Base-by-base conservation (phyloP, 1,140 invertebrate genomes). In the Hyles vespertilio region DNA sequence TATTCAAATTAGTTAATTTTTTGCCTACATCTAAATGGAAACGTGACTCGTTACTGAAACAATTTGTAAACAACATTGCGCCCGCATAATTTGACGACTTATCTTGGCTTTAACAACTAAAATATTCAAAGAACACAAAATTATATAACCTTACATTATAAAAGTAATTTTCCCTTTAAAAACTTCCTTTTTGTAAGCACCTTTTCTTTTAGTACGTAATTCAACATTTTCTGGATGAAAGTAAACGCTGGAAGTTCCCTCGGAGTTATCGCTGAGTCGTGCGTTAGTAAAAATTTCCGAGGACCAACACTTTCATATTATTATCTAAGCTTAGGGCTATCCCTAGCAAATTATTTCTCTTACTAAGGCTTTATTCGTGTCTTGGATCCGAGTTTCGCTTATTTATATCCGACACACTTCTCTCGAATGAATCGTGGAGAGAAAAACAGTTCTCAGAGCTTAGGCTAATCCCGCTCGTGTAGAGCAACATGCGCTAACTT, bases 11-110 rank as follows among this genome's bases (percentile, higher is more conserved):
- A 64, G 62, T 60, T 48, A 72, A 69, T 75, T 74, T 75, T 71
- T 71, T 61, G 57, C 69, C 65, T 57, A 72, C 64, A 58, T 78
- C 53, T 58, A 53, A 67, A 72, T 51, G 58, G 61, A 59, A 70
- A 74, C 67, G 74, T 74, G 74, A 74, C 77, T 74, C 66, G 66
- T 69, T 75, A 69, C 66, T 65, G 67, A 69, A 78, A 73, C 71
- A 76, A 80, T 76, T 80, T 76, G 75, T 76, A 80, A 76, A 80
- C 73, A 80, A 71, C 64, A 69, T 69, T 64, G 73, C 71, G 51
- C 67, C 56, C 64, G 71, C 63, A 78, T 79, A 78, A 77, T 80
- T 78, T 80, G 71, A 74, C 76, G 69, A 73, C 70, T 74, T 80
- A 80, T 75, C 71, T 73, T 59, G 61, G 63, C 58, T 74, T 72